A percentile compares a stretch with the other conserved stretches of the same genome.
These are phyloP conservation scores for Atractosteus spatula DNA, from an alignment of 2,113 vertebrate species.

Conservation along the genomic window DNA sequence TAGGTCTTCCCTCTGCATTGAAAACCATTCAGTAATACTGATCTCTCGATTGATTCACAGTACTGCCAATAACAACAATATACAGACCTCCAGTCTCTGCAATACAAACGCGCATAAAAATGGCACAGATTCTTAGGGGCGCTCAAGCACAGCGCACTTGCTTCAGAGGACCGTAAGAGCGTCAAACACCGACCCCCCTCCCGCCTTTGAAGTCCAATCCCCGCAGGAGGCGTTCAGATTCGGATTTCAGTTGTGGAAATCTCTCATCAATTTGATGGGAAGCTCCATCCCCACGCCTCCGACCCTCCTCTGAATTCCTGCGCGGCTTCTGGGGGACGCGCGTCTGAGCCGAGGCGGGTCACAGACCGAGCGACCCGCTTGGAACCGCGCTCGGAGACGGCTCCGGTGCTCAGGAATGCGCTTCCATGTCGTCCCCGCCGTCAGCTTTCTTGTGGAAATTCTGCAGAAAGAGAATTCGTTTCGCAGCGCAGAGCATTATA, in stretches of 20 bases:
- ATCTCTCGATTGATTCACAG: background rate
- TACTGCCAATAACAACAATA: too few relatives aligned
- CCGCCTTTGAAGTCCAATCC: slow-evolving; percentile 15
- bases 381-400: background rate
- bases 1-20: too few relatives aligned
- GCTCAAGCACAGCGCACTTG: background rate
- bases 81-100: background rate
- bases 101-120: background rate
- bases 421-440: background rate
- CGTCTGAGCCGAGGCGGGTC: background rate
- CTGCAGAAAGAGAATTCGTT: background rate
- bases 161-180: background rate
- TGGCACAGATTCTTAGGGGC: background rate
- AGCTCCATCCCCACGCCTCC: slow-evolving; percentile 22
- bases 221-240: slow-evolving; percentile 15
- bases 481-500: background rate
- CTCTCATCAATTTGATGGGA: slow-evolving; percentile 16
- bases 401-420: background rate
- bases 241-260: slow-evolving; percentile 23
- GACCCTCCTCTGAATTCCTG: slow-evolving; percentile 11
- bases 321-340: background rate
- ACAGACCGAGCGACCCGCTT: background rate
- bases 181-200: slow-evolving; percentile 1
- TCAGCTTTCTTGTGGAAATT: background rate
- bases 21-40: too few relatives aligned